phyloP scores from a whole-genome alignment of 2,113 vertebrate genomes.

The Anhinga anhinga region DNA sequence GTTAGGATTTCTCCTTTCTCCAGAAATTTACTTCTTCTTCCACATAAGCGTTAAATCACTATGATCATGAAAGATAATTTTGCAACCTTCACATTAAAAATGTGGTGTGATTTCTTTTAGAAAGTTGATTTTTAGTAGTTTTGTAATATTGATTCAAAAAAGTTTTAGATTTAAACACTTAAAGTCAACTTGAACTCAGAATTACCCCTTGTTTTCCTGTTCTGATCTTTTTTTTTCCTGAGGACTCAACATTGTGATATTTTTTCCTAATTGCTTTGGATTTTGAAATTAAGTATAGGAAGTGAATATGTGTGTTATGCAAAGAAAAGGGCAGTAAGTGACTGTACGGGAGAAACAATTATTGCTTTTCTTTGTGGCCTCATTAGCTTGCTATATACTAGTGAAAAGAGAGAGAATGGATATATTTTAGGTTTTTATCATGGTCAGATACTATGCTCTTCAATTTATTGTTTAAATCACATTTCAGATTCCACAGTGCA shows the following conservation, averaged over 20 bases:
- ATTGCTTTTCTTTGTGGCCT: neutral
- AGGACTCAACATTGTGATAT: neutral
- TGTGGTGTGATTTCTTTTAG: neutral
- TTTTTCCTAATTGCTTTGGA: neutral
- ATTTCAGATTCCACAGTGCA: neutral
- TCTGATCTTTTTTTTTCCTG: neutral
- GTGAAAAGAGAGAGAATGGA: neutral
- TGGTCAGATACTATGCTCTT: neutral
- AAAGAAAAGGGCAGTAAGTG: neutral
- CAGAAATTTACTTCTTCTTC: neutral
- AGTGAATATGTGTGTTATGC: rapidly evolving
- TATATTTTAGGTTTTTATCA: neutral
- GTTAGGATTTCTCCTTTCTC: neutral
- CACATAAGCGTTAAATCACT: neutral
- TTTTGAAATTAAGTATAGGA: neutral
- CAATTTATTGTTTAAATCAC: constrained; percentile 20
- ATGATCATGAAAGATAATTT: neutral
- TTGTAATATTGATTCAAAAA: neutral
- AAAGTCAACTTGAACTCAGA: neutral
- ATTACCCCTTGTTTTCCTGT: neutral
- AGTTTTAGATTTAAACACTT: neutral
- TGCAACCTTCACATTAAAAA: neutral
- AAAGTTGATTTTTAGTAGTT: neutral
- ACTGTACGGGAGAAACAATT: neutral
- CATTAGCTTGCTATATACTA: neutral